These are phyloP conservation scores for Tiphia femorata DNA, from an alignment of 2,888 invertebrate genomes.

Conservation along the genomic window DNA sequence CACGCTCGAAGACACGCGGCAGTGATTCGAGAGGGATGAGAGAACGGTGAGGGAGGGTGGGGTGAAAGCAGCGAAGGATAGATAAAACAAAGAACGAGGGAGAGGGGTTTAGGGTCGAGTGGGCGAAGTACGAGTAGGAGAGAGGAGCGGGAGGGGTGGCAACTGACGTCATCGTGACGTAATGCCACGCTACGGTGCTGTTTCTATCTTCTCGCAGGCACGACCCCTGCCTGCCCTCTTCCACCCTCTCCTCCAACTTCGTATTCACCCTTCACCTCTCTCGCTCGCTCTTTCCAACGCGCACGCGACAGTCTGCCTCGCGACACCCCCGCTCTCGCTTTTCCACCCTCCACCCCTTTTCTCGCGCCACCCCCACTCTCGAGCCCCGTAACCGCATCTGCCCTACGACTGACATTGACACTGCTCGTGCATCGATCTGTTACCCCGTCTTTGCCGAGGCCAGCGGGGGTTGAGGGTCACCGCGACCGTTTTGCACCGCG, in stretches of 20 bases:
- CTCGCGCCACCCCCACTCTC: constrained; percentile 15
- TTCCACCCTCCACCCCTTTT: neutral
- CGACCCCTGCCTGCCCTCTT: constrained; percentile 7
- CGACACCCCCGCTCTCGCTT: neutral
- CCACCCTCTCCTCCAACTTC: no score
- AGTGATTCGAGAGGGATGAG: neutral
- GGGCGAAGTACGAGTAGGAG: constrained; percentile 17
- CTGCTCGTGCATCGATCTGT: constrained; percentile 56
- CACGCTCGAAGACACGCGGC: neutral
- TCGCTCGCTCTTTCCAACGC: no score
- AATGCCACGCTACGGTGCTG: constrained; percentile 25
- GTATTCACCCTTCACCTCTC: no score
- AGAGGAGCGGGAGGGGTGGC: constrained; percentile 29
- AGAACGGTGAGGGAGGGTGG: constrained; percentile 1
- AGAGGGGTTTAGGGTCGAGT: constrained; percentile 9
- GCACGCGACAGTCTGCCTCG: neutral
- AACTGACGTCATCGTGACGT: constrained; percentile 54
- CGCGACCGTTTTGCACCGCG: constrained; percentile 31
- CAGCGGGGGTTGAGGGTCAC: constrained; percentile 35
- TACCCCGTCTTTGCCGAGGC: constrained; percentile 33
- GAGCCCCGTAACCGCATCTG: constrained; percentile 32
- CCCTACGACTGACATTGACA: constrained; percentile 63
- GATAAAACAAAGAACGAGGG: neutral
- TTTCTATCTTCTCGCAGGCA: constrained; percentile 4
- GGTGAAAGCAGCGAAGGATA: neutral